Conservation (phyloP, 2,113 vertebrate species). For the Turdus rufiventris region DNA sequence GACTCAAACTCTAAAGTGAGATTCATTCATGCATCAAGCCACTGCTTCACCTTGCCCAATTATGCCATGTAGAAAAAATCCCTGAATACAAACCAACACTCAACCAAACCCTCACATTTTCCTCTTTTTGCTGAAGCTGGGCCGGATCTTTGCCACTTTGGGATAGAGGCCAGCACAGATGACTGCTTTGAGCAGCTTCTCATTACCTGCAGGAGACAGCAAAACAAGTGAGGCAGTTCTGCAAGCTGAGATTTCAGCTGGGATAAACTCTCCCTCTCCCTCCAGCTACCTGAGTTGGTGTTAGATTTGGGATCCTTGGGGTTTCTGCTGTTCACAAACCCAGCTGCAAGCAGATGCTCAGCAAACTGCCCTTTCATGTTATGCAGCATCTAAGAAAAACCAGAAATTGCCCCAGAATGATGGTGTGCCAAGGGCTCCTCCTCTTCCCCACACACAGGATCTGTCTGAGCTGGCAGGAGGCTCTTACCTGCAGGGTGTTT, state of each 20-base stretch:
- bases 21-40: not conserved
- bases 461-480: not conserved
- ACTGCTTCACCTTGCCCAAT: not conserved
- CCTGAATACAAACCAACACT: not conserved
- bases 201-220: constrained; percentile 80
- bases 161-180: constrained; percentile 97
- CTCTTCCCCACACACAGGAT: not conserved
- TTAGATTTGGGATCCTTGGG: constrained; percentile 90
- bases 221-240: not conserved
- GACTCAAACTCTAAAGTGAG: not conserved
- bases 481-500: constrained; percentile 91
- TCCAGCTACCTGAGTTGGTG: constrained; percentile 85
- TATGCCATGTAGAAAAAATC: not conserved
- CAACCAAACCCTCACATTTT: constrained; percentile 81
- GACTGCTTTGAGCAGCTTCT: constrained; percentile 96
- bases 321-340: constrained; percentile 88
- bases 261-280: not conserved
- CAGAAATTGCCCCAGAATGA: too few species aligned
- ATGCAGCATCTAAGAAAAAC: constrained; percentile 86
- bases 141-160: constrained; percentile 94
- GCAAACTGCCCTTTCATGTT: constrained; percentile 98
- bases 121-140: constrained; percentile 87
- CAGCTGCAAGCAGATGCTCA: constrained; percentile 88
- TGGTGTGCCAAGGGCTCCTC: not conserved
- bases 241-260: not conserved